Base-by-base conservation (phyloP, 2,113 vertebrate genomes). In the Anseranas semipalmata region DNA sequence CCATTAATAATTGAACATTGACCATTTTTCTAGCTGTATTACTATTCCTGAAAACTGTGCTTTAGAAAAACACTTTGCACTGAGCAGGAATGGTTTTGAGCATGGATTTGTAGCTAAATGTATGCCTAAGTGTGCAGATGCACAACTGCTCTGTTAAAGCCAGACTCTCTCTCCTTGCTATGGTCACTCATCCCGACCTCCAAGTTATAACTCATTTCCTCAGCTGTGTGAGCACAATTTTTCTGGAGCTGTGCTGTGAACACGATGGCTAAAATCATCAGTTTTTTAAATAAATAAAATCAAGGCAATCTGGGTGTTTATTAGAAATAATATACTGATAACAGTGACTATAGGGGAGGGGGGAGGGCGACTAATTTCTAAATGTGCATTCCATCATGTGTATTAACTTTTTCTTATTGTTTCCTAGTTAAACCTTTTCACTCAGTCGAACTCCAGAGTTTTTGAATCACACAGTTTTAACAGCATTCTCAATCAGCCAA, bases 391-490 rank as follows among this genome's bases (percentile, higher is more conserved):
- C 73, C 33, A 53, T 77, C 82, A 80, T 85, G 33, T 75, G 80
- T 96, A 96, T 96, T 96, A 70, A 94, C 97, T 97, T 96, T 96
- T 82, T 91, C 96, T 97, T 97, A 74, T 97, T 98, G 96, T 91
- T 96, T 98, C 96, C 68, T 97, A 99, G 98, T 97, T 99, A 97
- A 99, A 98, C 96, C 98, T 99, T 70, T 99, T 99, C 97, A 98
- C 98, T 93, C 99, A 99, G 94, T 98, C 99, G 0, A 99, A 98
- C 96, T 98, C 98, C 77, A 98, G 98, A 96, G 98, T 99, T 96
- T 98, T 98, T 95, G 98, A 99, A 93, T 98, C 98, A 11, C 98
- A 98, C 97, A 99, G 98, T 97, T 99, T 99, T 96, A 99, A 98
- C 97, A 98, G 98, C 98, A 99, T 99, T 96, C 98, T 99, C 93